Evolutionary conservation across 1,140 invertebrate species (phyloP).

Genomic region (Aplysia californica): DNA sequence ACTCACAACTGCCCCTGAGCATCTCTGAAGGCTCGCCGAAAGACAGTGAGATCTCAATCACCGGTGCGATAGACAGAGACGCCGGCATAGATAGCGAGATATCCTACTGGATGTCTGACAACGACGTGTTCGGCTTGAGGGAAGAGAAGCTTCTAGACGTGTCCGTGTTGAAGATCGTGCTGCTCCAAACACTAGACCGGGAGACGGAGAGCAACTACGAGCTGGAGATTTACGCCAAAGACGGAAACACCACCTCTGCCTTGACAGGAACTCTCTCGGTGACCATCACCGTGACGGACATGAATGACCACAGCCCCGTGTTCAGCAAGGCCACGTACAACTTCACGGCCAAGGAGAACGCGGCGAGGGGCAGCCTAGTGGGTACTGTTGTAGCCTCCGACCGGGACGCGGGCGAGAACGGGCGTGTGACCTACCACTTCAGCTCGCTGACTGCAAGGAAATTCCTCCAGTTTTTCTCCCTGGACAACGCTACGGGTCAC

Average conservation of each 20-base stretch:
- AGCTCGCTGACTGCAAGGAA: slow-evolving; percentile 39
- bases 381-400: slow-evolving; percentile 50
- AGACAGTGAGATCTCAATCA: slow-evolving; percentile 77
- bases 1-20: slow-evolving; percentile 35
- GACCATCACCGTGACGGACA: slow-evolving; percentile 73
- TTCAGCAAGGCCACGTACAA: slow-evolving; percentile 70
- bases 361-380: slow-evolving; percentile 36
- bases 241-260: slow-evolving; percentile 84
- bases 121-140: slow-evolving; percentile 42
- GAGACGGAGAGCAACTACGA: slow-evolving; percentile 91
- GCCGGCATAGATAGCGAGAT: slow-evolving; percentile 72
- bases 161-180: slow-evolving; percentile 44
- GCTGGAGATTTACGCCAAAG: slow-evolving; percentile 86
- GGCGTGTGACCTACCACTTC: slow-evolving; percentile 50
- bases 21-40: slow-evolving; percentile 66
- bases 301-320: slow-evolving; percentile 91
- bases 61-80: slow-evolving; percentile 52
- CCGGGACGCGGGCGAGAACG: slow-evolving; percentile 53
- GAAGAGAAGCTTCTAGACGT: slow-evolving; percentile 46
- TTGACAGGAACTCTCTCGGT: slow-evolving; percentile 66
- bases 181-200: slow-evolving; percentile 75
- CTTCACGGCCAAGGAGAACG: slow-evolving; percentile 80
- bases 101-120: slow-evolving; percentile 82
- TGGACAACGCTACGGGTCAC: slow-evolving; percentile 86
- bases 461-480: slow-evolving; percentile 72